Evolutionary conservation across 2,888 invertebrate species (phyloP).

Genomic region (Toxonevra muliebris): DNA sequence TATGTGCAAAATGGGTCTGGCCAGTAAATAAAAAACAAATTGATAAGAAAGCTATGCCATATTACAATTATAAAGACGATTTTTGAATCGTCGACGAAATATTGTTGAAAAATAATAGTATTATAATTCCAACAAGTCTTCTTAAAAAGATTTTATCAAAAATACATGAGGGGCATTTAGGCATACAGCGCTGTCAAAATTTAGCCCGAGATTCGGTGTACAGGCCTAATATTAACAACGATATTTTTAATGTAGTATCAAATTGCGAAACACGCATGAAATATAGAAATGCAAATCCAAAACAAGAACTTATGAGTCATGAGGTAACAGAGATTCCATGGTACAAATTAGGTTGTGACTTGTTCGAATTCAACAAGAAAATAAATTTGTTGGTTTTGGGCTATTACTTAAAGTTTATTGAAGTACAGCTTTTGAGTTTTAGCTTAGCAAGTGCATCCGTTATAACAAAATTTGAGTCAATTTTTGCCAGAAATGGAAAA

Average conservation of each 20-base stretch:
- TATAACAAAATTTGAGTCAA: constrained; percentile 33
- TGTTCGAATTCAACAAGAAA: constrained; percentile 36
- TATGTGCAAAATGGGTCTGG: too few relatives aligned
- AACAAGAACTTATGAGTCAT: constrained; percentile 24
- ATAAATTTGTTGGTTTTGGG: constrained; percentile 34
- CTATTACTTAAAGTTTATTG: constrained; percentile 40
- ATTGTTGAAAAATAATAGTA: too few relatives aligned
- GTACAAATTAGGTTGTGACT: constrained; percentile 33
- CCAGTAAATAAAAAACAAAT: too few relatives aligned
- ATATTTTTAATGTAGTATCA: constrained; percentile 33
- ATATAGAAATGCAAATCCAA: constrained; percentile 28
- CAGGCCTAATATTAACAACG: constrained; percentile 34
- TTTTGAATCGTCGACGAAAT: too few relatives aligned
- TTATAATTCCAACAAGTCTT: neutral
- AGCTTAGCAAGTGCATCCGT: constrained; percentile 28
- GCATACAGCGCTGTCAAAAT: constrained; percentile 30
- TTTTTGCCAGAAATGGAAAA: constrained; percentile 37
- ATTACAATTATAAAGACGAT: too few relatives aligned
- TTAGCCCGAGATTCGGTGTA: constrained; percentile 34
- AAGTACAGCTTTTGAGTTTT: constrained; percentile 28
- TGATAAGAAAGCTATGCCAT: too few relatives aligned
- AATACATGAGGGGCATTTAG: constrained; percentile 26
- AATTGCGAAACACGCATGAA: constrained; percentile 37
- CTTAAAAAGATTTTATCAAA: constrained; percentile 26
- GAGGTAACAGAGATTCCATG: constrained; percentile 27